A percentile compares a stretch with the other conserved stretches of the same genome.
These are phyloP conservation scores for Euwallacea fornicatus DNA, from an alignment of 1,140 invertebrate genomes.

Conservation along the genomic window DNA sequence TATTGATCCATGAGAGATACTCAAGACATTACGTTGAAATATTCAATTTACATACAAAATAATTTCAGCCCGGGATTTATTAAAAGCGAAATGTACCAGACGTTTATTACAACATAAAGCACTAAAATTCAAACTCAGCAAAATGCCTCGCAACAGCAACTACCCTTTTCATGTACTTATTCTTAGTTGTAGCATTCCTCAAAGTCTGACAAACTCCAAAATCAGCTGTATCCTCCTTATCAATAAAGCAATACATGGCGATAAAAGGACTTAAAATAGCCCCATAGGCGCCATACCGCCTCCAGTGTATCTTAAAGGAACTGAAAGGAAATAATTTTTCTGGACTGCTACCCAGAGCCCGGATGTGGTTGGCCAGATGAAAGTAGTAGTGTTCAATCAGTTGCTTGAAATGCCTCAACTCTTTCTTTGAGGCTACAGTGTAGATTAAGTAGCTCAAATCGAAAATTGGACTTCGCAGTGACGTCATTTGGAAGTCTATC, in stretches of 20 bases:
- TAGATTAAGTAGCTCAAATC: constrained; percentile 62
- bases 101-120: not conserved
- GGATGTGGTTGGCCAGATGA: constrained; percentile 51
- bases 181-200: not conserved
- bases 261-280: constrained; percentile 41
- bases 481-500: constrained; percentile 60
- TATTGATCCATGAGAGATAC: too few species aligned
- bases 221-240: constrained; percentile 21
- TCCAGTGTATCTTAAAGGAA: constrained; percentile 53
- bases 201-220: constrained; percentile 19
- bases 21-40: too few species aligned
- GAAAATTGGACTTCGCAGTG: constrained; percentile 59
- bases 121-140: constrained; percentile 28
- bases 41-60: too few species aligned
- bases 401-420: constrained; percentile 55
- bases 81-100: too few species aligned
- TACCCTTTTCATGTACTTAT: constrained; percentile 21
- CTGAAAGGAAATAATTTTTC: constrained; percentile 54
- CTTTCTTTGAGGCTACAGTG: constrained; percentile 55
- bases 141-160: constrained; percentile 30
- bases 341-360: constrained; percentile 50
- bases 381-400: constrained; percentile 59
- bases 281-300: constrained; percentile 49
- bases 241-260: constrained; percentile 18
- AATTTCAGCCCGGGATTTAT: too few species aligned